Percentiles rank a stretch among this genome's conserved stretches.
Conservation (phyloP, 2,888 invertebrate genomes). For the Orchestes rusci region DNA sequence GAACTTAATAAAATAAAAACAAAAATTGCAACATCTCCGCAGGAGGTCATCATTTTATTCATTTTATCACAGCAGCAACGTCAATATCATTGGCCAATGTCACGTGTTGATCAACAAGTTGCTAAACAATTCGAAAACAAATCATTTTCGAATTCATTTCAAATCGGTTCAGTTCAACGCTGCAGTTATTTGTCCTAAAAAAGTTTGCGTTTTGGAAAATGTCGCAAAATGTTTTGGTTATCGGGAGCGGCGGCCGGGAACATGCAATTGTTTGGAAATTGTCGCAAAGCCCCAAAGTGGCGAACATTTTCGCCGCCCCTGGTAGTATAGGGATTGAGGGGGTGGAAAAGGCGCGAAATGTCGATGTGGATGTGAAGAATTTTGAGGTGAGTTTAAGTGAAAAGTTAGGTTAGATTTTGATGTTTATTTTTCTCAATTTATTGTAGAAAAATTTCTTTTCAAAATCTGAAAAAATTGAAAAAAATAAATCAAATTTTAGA, state of each 20-base stretch:
- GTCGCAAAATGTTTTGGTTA: conserved; percentile 61
- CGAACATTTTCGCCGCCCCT: conserved; percentile 72
- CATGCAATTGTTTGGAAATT: conserved; percentile 95
- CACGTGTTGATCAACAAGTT: conserved; percentile 21
- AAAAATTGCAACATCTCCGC: conserved; percentile 12
- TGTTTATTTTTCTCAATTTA: too few species aligned
- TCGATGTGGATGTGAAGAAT: conserved; percentile 59
- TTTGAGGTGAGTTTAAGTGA: conserved; percentile 53
- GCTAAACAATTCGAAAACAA: conserved; percentile 12
- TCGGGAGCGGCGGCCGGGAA: conserved; percentile 93
- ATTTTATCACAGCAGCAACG: neutral
- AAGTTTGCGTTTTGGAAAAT: conserved; percentile 26
- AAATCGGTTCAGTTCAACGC: too few species aligned
- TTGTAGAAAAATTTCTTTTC: neutral
- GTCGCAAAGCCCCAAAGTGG: conserved; percentile 65
- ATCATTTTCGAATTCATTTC: conserved; percentile 4
- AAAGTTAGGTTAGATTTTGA: too few species aligned
- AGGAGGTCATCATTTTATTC: conserved; percentile 17
- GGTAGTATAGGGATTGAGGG: conserved; percentile 79
- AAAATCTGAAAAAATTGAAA: neutral
- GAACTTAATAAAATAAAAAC: too few species aligned
- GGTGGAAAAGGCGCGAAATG: conserved; percentile 60
- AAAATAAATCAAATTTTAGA: too few species aligned
- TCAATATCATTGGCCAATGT: conserved; percentile 13
- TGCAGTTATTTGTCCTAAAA: neutral